phyloP scores from a whole-genome alignment of 2,888 invertebrate genomes.

The Eupithecia centaureata region DNA sequence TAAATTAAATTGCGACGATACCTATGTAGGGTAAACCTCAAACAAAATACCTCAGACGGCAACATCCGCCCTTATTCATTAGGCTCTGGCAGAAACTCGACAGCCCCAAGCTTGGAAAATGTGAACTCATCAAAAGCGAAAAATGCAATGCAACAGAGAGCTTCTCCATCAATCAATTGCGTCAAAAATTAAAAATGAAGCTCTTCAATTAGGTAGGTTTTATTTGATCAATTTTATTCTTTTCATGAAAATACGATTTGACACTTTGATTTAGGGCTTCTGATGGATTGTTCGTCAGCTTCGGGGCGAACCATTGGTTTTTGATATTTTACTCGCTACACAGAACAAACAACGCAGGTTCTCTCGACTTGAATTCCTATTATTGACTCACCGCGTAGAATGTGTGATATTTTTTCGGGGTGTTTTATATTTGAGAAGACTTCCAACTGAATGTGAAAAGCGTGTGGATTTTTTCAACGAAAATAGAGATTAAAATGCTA shows the following conservation, averaged over 20 bases:
- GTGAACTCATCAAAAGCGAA: slow-evolving; percentile 1
- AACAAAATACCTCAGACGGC: slow-evolving; percentile 32
- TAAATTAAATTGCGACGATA: slow-evolving; percentile 40
- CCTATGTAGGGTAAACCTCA: slow-evolving; percentile 33
- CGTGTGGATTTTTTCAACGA: slow-evolving; percentile 22
- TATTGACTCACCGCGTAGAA: background rate
- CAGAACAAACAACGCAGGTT: background rate
- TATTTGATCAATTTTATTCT: slow-evolving; percentile 5
- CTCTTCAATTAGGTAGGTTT: slow-evolving; percentile 11
- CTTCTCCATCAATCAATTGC: slow-evolving; percentile 11
- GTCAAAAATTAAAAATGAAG: slow-evolving; percentile 4
- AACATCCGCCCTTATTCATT: slow-evolving; percentile 8
- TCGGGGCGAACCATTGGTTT: background rate
- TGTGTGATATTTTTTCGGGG: slow-evolving; percentile 2
- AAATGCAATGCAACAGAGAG: slow-evolving; percentile 4
- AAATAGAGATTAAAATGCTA: slow-evolving; percentile 37
- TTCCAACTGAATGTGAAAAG: slow-evolving; percentile 26
- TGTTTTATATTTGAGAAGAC: background rate
- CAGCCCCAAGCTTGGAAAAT: background rate
- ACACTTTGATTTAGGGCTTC: slow-evolving; percentile 12
- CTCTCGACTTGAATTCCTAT: background rate
- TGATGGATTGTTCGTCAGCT: slow-evolving; percentile 7
- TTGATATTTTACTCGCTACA: background rate
- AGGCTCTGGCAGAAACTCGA: slow-evolving; percentile 14
- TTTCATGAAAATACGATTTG: slow-evolving; percentile 2